Conservation (phyloP, 1,140 invertebrate genomes). For the Hermetia illucens region DNA sequence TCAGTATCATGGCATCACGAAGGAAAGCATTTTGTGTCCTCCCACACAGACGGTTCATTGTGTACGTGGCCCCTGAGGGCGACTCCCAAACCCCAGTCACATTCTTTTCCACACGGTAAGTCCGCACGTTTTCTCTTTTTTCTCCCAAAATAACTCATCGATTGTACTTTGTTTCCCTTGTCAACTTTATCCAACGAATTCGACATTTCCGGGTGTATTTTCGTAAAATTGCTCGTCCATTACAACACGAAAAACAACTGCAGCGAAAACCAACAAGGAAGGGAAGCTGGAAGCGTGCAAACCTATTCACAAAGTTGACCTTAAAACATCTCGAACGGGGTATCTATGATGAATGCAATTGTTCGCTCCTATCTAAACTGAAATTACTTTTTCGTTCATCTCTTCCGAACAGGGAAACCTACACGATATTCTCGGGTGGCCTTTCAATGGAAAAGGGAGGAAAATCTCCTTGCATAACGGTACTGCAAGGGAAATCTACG, state of each 20-base stretch:
- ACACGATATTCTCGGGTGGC: slow-evolving; percentile 91
- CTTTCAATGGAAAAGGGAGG: slow-evolving; percentile 79
- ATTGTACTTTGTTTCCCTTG: too few species aligned
- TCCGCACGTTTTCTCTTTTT: too few species aligned
- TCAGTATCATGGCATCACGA: slow-evolving; percentile 94
- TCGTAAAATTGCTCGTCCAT: too few species aligned
- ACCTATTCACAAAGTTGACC: slow-evolving; percentile 87
- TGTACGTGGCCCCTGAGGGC: slow-evolving; percentile 78
- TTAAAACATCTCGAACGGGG: slow-evolving; percentile 81
- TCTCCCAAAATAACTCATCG: too few species aligned
- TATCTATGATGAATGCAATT: too few species aligned
- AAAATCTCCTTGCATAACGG: slow-evolving; percentile 86
- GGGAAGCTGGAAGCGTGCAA: slow-evolving; percentile 78
- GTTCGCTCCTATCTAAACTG: neutral
- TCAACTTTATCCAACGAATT: too few species aligned
- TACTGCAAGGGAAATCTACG: slow-evolving; percentile 81
- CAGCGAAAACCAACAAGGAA: slow-evolving; percentile 79
- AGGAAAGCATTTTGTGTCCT: slow-evolving; percentile 95
- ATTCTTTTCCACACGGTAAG: slow-evolving; percentile 85
- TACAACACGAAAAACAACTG: too few species aligned
- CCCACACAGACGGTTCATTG: slow-evolving; percentile 87
- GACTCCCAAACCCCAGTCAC: slow-evolving; percentile 57
- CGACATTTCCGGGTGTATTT: too few species aligned
- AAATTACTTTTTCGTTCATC: neutral
- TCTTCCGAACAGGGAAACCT: slow-evolving; percentile 52